Evolutionary conservation across 1,140 invertebrate genomes (phyloP).

Genomic region (Riptortus pedestris): DNA sequence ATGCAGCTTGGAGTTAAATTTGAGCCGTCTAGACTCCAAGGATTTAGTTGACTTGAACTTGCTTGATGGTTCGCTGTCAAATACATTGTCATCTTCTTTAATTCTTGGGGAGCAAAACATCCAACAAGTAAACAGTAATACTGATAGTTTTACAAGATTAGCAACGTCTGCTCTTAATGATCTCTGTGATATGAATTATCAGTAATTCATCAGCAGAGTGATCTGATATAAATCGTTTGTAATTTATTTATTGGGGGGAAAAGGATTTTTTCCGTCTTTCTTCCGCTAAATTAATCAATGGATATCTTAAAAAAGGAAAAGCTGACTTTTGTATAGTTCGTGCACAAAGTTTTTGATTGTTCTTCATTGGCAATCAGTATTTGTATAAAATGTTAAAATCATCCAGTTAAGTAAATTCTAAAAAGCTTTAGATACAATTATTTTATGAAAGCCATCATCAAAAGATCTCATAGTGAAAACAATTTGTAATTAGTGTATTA

Average conservation of each 20-base stretch:
- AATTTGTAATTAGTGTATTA: too few species aligned
- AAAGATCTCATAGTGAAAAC: too few species aligned
- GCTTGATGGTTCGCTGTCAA: constrained; percentile 32
- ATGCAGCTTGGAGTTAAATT: constrained; percentile 33
- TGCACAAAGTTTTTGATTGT: too few species aligned
- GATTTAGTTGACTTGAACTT: constrained; percentile 34
- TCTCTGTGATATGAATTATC: too few species aligned
- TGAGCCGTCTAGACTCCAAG: constrained; percentile 36
- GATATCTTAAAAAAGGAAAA: too few species aligned
- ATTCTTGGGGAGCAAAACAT: constrained; percentile 26
- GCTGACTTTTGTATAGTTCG: too few species aligned
- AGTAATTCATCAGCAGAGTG: neutral
- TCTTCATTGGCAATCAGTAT: too few species aligned
- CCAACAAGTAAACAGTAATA: constrained; percentile 36
- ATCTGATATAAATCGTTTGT: neutral
- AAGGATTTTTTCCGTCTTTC: neutral
- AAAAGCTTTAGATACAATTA: too few species aligned
- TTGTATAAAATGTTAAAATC: too few species aligned
- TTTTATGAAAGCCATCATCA: too few species aligned
- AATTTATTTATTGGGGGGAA: neutral
- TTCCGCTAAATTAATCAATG: too few species aligned
- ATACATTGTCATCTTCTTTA: constrained; percentile 33
- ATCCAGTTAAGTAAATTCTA: too few species aligned
- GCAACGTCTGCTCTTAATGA: constrained; percentile 33
- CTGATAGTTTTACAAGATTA: constrained; percentile 42